Percentiles rank a stretch among this genome's conserved stretches.
phyloP scores from a whole-genome alignment of 2,888 invertebrate genomes.

The Callyntrura sp. region DNA sequence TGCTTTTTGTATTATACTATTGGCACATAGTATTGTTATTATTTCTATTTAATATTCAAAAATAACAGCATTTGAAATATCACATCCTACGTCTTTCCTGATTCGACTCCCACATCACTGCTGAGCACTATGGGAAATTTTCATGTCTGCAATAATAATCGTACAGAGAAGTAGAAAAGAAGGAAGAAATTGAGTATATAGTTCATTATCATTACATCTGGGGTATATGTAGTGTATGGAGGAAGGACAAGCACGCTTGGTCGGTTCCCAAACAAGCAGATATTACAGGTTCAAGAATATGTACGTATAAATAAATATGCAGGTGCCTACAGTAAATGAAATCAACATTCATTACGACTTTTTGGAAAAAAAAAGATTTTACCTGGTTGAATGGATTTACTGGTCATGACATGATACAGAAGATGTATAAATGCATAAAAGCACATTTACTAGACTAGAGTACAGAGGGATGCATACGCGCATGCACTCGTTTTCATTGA shows the following conservation, averaged over 20 bases:
- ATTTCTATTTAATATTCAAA: neutral
- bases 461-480: neutral
- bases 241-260: constrained; percentile 53
- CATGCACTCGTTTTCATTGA: too few species aligned
- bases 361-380: constrained; percentile 23
- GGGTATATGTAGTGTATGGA: neutral
- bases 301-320: neutral
- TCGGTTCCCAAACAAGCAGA: constrained; percentile 19
- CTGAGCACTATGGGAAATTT: constrained; percentile 55
- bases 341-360: constrained; percentile 26
- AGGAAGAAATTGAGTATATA: constrained; percentile 63
- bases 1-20: neutral
- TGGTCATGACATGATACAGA: constrained; percentile 18
- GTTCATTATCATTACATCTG: neutral
- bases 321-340: constrained; percentile 29
- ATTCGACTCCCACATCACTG: constrained; percentile 23
- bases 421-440: constrained; percentile 1
- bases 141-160: neutral
- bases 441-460: neutral
- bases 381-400: constrained; percentile 41
- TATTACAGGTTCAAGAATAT: neutral
- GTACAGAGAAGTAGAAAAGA: constrained; percentile 31
- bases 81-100: constrained; percentile 51
- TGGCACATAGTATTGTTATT: neutral
- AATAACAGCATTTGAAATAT: neutral